Percentiles rank a stretch among this genome's conserved stretches.
These are phyloP conservation scores for Corbicula japonica DNA, from an alignment of 2,888 invertebrate species.

Conservation along the genomic window DNA sequence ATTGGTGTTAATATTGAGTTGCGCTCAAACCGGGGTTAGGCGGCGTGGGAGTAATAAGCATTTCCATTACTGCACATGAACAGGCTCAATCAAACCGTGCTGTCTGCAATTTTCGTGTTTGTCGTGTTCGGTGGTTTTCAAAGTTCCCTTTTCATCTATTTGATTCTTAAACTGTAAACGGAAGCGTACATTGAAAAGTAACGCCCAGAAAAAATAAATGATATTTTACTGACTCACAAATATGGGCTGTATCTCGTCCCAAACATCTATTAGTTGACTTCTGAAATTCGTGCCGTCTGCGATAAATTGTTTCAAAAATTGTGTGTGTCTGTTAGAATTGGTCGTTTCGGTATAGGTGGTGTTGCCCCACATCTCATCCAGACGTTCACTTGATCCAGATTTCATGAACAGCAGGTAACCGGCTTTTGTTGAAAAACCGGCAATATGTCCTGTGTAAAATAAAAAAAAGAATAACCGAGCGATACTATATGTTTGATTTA, in stretches of 20 bases:
- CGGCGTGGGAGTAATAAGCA: no score
- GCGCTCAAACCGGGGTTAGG: no score
- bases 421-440: no score
- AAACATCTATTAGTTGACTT: conserved; percentile 33
- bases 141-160: not conserved
- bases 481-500: no score
- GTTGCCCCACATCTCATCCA: not conserved
- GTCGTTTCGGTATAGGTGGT: not conserved
- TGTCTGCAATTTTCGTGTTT: no score
- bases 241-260: conserved; percentile 2
- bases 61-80: no score
- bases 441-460: no score
- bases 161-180: not conserved
- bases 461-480: no score
- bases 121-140: not conserved
- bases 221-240: not conserved
- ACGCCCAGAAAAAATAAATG: not conserved
- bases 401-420: conserved; percentile 11
- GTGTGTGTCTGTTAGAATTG: not conserved
- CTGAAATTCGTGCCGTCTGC: conserved; percentile 8
- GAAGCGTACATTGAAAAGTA: not conserved
- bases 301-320: not conserved
- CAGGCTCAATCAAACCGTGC: no score
- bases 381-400: not conserved
- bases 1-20: no score